A percentile compares a stretch with the other conserved stretches of the same genome.
Conservation (phyloP, 2,113 vertebrate genomes). For the Jaculus jaculus region DNA sequence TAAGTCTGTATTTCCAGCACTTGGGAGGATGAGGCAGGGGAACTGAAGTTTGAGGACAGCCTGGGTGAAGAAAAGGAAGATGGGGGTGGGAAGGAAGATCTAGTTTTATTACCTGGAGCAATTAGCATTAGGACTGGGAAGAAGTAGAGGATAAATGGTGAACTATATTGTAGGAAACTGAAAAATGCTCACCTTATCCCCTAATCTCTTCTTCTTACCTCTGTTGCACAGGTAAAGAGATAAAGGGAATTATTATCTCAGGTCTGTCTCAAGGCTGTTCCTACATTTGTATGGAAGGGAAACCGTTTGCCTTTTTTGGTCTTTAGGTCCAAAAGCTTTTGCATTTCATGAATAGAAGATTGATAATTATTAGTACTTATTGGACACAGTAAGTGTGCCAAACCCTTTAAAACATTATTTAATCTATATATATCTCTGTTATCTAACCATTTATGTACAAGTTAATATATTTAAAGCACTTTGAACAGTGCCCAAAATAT, state of each 20-base stretch:
- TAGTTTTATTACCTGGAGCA: no score
- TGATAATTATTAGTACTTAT: slow-evolving; percentile 34
- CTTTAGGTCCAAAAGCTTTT: slow-evolving; percentile 28
- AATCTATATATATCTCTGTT: not conserved
- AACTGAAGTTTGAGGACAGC: not conserved
- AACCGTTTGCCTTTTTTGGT: slow-evolving; percentile 9
- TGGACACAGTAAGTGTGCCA: slow-evolving; percentile 23
- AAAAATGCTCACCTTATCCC: not conserved
- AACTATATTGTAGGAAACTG: not conserved
- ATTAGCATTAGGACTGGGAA: not conserved
- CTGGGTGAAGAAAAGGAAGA: not conserved
- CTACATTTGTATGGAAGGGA: not conserved
- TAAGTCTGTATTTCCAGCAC: not conserved
- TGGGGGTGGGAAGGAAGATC: not conserved
- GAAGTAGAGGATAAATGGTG: not conserved
- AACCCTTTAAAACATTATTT: slow-evolving; percentile 26
- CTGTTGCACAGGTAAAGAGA: not conserved
- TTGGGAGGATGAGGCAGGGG: not conserved
- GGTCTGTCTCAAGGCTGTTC: not conserved
- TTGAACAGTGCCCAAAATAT: slow-evolving; percentile 26
- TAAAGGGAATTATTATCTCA: not conserved
- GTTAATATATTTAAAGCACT: slow-evolving; percentile 7
- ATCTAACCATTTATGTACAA: not conserved
- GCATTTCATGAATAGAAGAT: slow-evolving; percentile 40
- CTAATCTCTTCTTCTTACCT: not conserved